A percentile compares a stretch with the other conserved stretches of the same genome.
Conservation (phyloP, 2,888 invertebrate genomes). For the Entomobrya multifasciata region DNA sequence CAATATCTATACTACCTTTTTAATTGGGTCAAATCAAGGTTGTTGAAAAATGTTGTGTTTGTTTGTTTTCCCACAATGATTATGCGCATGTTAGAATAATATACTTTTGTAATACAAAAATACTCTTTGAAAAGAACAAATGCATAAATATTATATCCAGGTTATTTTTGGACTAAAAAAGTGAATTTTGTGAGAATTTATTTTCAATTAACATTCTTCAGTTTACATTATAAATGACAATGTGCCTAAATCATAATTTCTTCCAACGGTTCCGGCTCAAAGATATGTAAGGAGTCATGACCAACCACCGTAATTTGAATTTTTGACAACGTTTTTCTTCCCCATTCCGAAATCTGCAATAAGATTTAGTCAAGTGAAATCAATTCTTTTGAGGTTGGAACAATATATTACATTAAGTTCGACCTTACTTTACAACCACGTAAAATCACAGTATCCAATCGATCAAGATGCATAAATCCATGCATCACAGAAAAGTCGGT, state of each 20-base stretch:
- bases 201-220: too few relatives aligned
- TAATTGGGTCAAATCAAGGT: background rate
- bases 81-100: slow-evolving; percentile 18
- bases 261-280: slow-evolving; percentile 61
- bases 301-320: slow-evolving; percentile 54
- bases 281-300: slow-evolving; percentile 41
- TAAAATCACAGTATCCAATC: slow-evolving; percentile 47
- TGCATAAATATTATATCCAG: background rate
- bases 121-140: background rate
- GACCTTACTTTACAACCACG: slow-evolving; percentile 59
- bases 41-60: background rate
- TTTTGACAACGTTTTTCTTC: slow-evolving; percentile 20
- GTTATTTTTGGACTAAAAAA: background rate
- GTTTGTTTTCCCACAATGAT: slow-evolving; percentile 10
- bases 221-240: too few relatives aligned
- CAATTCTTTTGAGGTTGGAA: background rate
- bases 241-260: slow-evolving; percentile 32
- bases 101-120: slow-evolving; percentile 11
- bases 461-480: slow-evolving; percentile 50
- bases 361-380: background rate
- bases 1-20: too few relatives aligned
- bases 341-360: slow-evolving; percentile 51
- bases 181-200: background rate
- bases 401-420: background rate
- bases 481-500: slow-evolving; percentile 55